phyloP scores from a whole-genome alignment of 2,888 invertebrate species.

The Cantharis rustica region DNA sequence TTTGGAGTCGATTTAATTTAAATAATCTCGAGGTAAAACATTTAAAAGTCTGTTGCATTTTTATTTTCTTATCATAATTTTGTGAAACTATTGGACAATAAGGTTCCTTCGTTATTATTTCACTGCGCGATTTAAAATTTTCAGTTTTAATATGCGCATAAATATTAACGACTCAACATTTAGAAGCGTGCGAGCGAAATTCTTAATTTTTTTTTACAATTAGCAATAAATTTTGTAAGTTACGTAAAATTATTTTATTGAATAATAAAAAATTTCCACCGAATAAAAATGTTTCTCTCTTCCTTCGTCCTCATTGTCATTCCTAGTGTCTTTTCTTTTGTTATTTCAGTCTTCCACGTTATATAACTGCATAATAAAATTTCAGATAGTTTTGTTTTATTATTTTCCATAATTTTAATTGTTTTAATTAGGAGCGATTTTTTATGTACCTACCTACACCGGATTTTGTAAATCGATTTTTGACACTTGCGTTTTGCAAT shows the following conservation, averaged over 20 bases:
- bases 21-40: background rate
- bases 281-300: background rate
- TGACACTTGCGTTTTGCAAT: background rate
- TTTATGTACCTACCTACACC: background rate
- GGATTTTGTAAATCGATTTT: background rate
- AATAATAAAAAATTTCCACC: background rate
- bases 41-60: background rate
- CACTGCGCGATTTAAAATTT: background rate
- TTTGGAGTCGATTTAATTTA: background rate
- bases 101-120: background rate
- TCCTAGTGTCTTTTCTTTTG: background rate
- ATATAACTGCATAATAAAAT: background rate
- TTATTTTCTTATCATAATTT: background rate
- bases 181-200: background rate
- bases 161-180: background rate
- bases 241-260: background rate
- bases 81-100: background rate
- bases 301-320: background rate
- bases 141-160: background rate
- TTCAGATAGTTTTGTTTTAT: background rate
- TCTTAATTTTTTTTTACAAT: background rate
- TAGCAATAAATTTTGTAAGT: background rate
- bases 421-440: background rate
- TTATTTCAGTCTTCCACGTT: background rate
- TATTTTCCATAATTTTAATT: background rate